A percentile compares a stretch with the other conserved stretches of the same genome.
These are phyloP conservation scores for Dipodomys merriami DNA, from an alignment of 2,113 vertebrate genomes.

Conservation along the genomic window DNA sequence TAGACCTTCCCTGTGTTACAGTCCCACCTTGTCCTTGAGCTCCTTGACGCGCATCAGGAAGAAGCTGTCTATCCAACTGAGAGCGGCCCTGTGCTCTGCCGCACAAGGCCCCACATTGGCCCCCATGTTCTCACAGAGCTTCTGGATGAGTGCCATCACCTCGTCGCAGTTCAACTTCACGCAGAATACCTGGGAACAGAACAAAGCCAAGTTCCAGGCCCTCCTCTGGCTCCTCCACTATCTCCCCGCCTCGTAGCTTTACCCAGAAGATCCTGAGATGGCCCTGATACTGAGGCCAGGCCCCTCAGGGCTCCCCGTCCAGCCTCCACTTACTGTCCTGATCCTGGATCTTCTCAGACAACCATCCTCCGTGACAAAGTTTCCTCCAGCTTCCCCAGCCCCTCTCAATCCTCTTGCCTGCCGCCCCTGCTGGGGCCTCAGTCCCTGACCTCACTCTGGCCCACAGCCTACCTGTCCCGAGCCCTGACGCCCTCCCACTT, in stretches of 20 bases:
- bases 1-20: too few species aligned
- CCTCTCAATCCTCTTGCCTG: neutral
- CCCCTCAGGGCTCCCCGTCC: neutral
- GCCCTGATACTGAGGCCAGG: too few species aligned
- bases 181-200: slow-evolving; percentile 58
- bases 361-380: too few species aligned
- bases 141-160: slow-evolving; percentile 71
- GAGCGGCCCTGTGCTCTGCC: slow-evolving; percentile 56
- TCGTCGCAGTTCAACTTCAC: slow-evolving; percentile 68
- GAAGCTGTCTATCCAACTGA: slow-evolving; percentile 72
- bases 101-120: too few species aligned
- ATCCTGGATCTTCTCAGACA: too few species aligned
- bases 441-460: too few species aligned
- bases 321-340: neutral
- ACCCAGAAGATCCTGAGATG: too few species aligned
- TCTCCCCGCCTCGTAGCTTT: too few species aligned
- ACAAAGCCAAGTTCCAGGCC: neutral
- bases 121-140: slow-evolving; percentile 74
- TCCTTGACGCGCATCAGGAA: slow-evolving; percentile 72
- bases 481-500: neutral
- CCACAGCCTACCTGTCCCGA: neutral
- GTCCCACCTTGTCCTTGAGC: slow-evolving; percentile 70
- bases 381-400: too few species aligned
- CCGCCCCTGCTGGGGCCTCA: too few species aligned
- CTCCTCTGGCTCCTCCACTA: too few species aligned